Evolutionary conservation across 2,888 invertebrate genomes (phyloP).

Genomic region (Noctua janthe): DNA sequence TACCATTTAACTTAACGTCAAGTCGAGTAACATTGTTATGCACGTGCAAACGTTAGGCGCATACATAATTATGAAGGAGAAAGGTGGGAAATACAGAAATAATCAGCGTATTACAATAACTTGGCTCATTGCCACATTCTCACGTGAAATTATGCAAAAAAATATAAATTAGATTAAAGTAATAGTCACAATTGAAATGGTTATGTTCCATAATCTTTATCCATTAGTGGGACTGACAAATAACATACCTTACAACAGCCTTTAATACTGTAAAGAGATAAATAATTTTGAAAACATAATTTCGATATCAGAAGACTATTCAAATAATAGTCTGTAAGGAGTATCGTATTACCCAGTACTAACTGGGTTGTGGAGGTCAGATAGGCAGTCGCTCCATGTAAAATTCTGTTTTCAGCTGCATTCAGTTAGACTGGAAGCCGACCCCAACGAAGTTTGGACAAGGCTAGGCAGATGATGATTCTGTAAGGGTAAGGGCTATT

Average conservation of each 20-base stretch:
- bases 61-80: slow-evolving; percentile 63
- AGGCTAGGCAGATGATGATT: not conserved
- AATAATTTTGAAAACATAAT: not conserved
- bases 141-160: slow-evolving; percentile 22
- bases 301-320: not conserved
- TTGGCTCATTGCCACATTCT: slow-evolving; percentile 50
- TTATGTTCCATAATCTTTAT: not conserved
- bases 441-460: not conserved
- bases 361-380: no score
- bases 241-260: not conserved
- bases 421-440: not conserved
- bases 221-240: not conserved
- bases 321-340: not conserved
- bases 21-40: slow-evolving; percentile 60
- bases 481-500: no score
- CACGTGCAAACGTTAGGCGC: slow-evolving; percentile 50
- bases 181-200: slow-evolving; percentile 1
- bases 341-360: no score
- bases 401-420: no score
- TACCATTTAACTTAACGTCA: slow-evolving; percentile 57
- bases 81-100: slow-evolving; percentile 58
- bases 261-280: not conserved
- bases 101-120: slow-evolving; percentile 45
- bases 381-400: no score
- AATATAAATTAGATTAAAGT: slow-evolving; percentile 34